Evolutionary conservation across 1,140 invertebrate species (phyloP), one percentile per base, ranked within the genome.

Genomic region (Drosophila setifemur): DNA sequence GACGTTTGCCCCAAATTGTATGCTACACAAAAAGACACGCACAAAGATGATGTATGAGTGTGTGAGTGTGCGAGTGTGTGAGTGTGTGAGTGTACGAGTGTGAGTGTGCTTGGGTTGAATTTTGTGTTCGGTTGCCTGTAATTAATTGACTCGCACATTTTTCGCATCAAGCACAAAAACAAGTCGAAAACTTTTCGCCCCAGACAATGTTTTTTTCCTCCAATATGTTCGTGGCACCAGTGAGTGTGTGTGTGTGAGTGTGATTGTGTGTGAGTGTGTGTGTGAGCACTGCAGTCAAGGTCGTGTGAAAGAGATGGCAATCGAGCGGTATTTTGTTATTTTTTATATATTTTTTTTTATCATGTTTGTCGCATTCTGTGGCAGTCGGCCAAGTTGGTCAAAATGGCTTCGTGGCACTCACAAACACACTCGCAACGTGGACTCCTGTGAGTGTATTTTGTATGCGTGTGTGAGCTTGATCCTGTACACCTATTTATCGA

Each of bases 141-240:
- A 85, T 85, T 85, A 86, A 85, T 85, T 86, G 79, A 83, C 74
- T 83, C 70, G 44, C 64, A 78, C 60, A 64, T 64, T 83, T 85
- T 83, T 78, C 58, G 37, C 79, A 66, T 83, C 58, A 48, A 61
- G 55, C 50, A 58, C 43, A 73, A 83, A 73, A 76, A 67, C 49
- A 64, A 73, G 48, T 39, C 42, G 48, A 43, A 50, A 64, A 70
- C 74, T 50, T 83, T 70, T 73, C 18, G 26, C 29, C 44, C 44
- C 19, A 44, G 67, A 71, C 45, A 26, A 6, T 9, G 21, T 37
- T 37, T 28, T 58, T 43, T 21, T 6, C 8, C 35, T 8, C 12
- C 5, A n/a, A 14, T 31, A 14, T 31, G n/a, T 53, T 3, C 26
- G 18, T 37, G n/a, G n/a, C n/a, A n/a, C n/a, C n/a, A n/a, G n/a